Evolutionary conservation across 2,888 invertebrate species (phyloP), one percentile per base, ranked within the genome.

Genomic region (Tetranychus truncatus): DNA sequence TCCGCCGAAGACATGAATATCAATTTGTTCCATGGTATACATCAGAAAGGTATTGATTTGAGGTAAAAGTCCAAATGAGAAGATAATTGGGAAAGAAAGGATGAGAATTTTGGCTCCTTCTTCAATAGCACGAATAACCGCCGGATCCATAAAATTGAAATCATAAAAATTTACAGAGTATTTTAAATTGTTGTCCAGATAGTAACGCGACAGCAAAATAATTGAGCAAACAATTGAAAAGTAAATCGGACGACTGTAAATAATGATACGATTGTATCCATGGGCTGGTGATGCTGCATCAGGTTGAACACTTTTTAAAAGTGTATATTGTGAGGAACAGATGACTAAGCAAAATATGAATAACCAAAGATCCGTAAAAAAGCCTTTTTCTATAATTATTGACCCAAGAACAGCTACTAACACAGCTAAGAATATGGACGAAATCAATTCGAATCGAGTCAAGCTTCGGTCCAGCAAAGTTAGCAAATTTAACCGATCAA

Each of bases 231-330:
- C 90, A 67, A 95, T 81, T 80, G 91, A 91, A 81, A 95, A 97
- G 84, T 96, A 97, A 20, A 95, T 89, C 6, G 96, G 92, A 77
- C 95, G 87, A 34, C 93, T 93, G 74, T 79, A 79, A 69, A 79
- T 76, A 66, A 95, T 93, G 80, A 95, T 89, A 80, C 92, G 89
- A 83, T 97, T 97, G 81, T 94, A 96, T 15, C 96, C 86, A 83
- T 99, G 99, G 66, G 95, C 95, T 0, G 99, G 97, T 2, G 97
- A 97, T 0, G 97, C 91, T 0, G 97, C 95, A 83, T 99, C 99
- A 0, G 99, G 99, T 81, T 99, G 99, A 1, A 99, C 99, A 82
- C 95, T 95, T 84, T 96, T 97, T 78, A 96, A 84, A 78, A 97
- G 84, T 0, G 95, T 95, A 83, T 97, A 99, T 83, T 99, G 99